Conservation (phyloP, 2,797 vertebrate species). For the Geotrypetes seraphini region DNA sequence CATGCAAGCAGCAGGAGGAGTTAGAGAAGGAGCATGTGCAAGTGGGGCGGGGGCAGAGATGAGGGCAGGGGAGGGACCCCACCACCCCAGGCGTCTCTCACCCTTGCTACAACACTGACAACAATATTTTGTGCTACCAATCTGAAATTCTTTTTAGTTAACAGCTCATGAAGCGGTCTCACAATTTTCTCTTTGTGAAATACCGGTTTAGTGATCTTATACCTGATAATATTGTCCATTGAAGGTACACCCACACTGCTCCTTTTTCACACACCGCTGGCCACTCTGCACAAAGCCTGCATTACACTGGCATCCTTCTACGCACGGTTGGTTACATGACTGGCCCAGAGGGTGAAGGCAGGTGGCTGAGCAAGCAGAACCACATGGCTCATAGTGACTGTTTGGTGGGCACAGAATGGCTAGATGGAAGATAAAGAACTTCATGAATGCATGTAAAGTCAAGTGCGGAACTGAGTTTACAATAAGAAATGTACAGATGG, state of each 20-base stretch:
- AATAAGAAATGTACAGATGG: too few species aligned
- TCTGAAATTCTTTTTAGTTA: too few species aligned
- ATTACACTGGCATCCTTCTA: constrained; percentile 51
- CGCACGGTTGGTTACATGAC: constrained; percentile 33
- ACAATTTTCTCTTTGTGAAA: too few species aligned
- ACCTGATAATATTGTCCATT: constrained; percentile 30
- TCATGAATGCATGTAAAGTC: not conserved
- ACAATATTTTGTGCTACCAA: too few species aligned
- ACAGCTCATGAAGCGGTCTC: too few species aligned
- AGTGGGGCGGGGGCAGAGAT: too few species aligned
- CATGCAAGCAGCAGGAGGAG: too few species aligned
- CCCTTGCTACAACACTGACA: too few species aligned
- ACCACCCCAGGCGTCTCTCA: too few species aligned
- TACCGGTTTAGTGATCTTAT: too few species aligned
- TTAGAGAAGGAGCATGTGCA: too few species aligned
- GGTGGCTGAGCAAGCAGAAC: constrained; percentile 51
- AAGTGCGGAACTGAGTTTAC: not conserved
- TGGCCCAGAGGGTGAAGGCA: constrained; percentile 29
- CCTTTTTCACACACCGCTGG: constrained; percentile 24
- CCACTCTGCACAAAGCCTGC: constrained; percentile 44
- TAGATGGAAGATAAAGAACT: constrained; percentile 6
- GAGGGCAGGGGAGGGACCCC: too few species aligned
- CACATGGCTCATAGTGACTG: constrained; percentile 53
- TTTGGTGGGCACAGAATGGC: constrained; percentile 44
- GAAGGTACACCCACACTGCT: constrained; percentile 45